Evolutionary conservation across 2,888 invertebrate species (phyloP).

Genomic region (Trichacis sp.): DNA sequence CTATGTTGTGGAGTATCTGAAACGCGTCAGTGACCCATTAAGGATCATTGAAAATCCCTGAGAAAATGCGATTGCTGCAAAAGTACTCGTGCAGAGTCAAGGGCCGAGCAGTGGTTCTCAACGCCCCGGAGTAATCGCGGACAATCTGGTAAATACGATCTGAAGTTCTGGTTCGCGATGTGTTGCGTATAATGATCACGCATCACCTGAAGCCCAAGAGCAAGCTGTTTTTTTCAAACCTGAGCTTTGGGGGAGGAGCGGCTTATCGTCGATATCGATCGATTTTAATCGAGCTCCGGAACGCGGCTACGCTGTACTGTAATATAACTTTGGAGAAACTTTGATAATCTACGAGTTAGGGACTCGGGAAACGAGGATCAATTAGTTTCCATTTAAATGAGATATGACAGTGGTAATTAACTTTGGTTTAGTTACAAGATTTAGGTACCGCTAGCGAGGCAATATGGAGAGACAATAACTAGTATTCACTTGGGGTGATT

Average conservation of each 20-base stretch:
- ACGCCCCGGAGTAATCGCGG: conserved; percentile 23
- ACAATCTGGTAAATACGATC: conserved; percentile 20
- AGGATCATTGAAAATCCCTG: conserved; percentile 27
- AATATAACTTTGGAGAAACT: conserved; percentile 32
- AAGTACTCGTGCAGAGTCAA: conserved; percentile 12
- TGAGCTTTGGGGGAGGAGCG: conserved; percentile 2
- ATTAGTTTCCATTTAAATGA: conserved; percentile 29
- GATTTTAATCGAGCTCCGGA: conserved; percentile 33
- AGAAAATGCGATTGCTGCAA: conserved; percentile 29
- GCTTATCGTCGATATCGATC: conserved; percentile 28
- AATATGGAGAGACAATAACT: background rate
- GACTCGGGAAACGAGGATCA: conserved; percentile 25
- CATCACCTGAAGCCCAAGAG: conserved; percentile 21
- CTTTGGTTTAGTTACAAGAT: conserved; percentile 12
- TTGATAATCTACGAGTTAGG: conserved; percentile 25
- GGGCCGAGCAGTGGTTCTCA: conserved; percentile 28
- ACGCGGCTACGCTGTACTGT: background rate
- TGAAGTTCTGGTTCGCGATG: conserved; percentile 14
- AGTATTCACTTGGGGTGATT: background rate
- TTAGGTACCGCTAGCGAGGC: background rate
- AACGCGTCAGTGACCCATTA: conserved; percentile 31
- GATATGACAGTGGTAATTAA: conserved; percentile 22
- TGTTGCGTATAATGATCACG: conserved; percentile 19
- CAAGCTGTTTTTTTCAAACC: conserved; percentile 22
- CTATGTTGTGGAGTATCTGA: conserved; percentile 17